Evolutionary conservation across 2,888 invertebrate species (phyloP).

Genomic region (Arge pagana): DNA sequence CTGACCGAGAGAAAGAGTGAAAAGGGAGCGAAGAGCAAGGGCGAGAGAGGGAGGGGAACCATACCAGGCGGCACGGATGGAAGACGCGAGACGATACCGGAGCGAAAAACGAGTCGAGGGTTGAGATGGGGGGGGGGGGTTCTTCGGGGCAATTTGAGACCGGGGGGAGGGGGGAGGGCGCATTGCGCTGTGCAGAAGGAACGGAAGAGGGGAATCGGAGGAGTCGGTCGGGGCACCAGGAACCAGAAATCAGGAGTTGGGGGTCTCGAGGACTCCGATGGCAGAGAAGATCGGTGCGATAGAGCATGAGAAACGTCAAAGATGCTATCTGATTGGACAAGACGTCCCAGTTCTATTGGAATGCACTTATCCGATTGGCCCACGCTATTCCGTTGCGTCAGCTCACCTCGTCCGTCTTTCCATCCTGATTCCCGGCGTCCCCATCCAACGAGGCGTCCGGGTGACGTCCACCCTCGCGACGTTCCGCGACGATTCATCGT

Average conservation of each 20-base stretch:
- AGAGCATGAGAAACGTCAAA: conserved; percentile 57
- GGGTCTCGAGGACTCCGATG: conserved; percentile 39
- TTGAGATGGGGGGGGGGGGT: too few species aligned
- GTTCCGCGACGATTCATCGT: conserved; percentile 39
- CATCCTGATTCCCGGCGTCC: conserved; percentile 18
- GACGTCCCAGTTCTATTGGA: conserved; percentile 48
- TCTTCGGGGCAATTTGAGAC: too few species aligned
- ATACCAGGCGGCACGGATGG: too few species aligned
- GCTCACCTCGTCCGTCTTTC: conserved; percentile 36
- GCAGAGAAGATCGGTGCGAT: conserved; percentile 54
- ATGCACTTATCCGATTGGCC: conserved; percentile 58
- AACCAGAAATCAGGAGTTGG: conserved; percentile 23
- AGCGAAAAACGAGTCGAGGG: too few species aligned
- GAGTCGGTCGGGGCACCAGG: conserved; percentile 22
- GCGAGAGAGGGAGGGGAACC: too few species aligned
- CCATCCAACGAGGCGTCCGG: conserved; percentile 4
- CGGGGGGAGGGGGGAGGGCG: conserved; percentile 20
- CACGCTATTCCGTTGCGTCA: conserved; percentile 52
- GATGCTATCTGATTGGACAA: conserved; percentile 55
- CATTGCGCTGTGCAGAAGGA: too few species aligned
- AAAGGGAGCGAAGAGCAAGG: too few species aligned
- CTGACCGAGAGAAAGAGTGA: too few species aligned
- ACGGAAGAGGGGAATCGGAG: background rate
- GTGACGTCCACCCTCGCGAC: conserved; percentile 27
- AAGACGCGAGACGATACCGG: too few species aligned